These are phyloP conservation scores for Aproaerema taeniolella DNA, from an alignment of 2,888 invertebrate genomes.

Conservation along the genomic window DNA sequence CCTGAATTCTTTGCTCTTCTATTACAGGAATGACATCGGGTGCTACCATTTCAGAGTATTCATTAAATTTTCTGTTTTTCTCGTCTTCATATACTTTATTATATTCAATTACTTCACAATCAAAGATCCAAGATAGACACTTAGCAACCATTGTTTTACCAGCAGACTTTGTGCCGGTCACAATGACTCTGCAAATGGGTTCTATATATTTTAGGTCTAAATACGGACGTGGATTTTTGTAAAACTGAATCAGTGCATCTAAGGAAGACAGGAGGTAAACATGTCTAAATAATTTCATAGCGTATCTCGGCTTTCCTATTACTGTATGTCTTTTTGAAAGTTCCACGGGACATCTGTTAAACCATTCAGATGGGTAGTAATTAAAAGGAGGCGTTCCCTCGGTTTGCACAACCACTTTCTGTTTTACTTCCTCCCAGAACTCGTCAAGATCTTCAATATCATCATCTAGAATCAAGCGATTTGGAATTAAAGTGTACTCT, in stretches of 20 bases:
- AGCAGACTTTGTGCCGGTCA: conserved; percentile 77
- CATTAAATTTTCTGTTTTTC: conserved; percentile 41
- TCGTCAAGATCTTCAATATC: conserved; percentile 53
- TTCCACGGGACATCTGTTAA: conserved; percentile 80
- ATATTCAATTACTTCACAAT: conserved; percentile 61
- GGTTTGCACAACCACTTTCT: conserved; percentile 39
- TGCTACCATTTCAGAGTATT: conserved; percentile 44
- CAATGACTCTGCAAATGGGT: conserved; percentile 76
- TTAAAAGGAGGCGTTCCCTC: conserved; percentile 44
- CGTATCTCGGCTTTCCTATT: conserved; percentile 71
- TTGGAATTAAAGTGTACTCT: conserved; percentile 56
- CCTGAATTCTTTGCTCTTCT: conserved; percentile 45
- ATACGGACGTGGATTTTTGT: conserved; percentile 79
- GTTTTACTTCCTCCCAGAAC: conserved; percentile 54
- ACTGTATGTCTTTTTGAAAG: conserved; percentile 70
- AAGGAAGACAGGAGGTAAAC: conserved; percentile 77
- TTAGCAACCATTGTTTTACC: conserved; percentile 78
- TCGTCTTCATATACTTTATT: conserved; percentile 34
- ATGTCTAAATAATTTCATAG: conserved; percentile 79
- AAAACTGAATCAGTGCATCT: conserved; percentile 70
- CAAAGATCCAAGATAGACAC: conserved; percentile 72
- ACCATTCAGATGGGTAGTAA: conserved; percentile 74
- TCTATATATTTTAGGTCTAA: conserved; percentile 75
- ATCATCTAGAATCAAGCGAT: conserved; percentile 55
- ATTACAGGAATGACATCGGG: conserved; percentile 59